Conservation (phyloP, 2,888 invertebrate genomes). For the Drosophila mulleri region DNA sequence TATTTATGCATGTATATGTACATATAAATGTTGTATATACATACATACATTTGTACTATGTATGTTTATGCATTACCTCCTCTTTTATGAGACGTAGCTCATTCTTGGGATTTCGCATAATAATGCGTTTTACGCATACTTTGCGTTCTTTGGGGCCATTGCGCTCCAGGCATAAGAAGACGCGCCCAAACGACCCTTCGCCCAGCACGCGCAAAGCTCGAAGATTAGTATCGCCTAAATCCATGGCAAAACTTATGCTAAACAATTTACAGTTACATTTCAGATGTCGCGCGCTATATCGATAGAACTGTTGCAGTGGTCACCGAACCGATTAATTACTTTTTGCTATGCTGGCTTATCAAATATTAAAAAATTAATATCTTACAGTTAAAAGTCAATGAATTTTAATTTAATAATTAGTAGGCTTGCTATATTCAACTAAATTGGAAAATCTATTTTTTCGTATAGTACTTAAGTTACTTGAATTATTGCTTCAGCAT, state of each 20-base stretch:
- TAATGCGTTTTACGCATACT: constrained; percentile 83
- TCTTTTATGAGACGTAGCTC: constrained; percentile 80
- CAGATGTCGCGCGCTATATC: constrained; percentile 30
- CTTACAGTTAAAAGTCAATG: neutral
- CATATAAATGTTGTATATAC: too few relatives aligned
- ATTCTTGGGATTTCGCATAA: constrained; percentile 67
- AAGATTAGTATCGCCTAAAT: constrained; percentile 75
- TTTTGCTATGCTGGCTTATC: neutral
- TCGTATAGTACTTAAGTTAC: too few relatives aligned
- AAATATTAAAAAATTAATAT: neutral
- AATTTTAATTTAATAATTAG: too few relatives aligned
- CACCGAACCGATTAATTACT: neutral
- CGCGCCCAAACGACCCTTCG: constrained; percentile 80
- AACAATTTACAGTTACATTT: constrained; percentile 39
- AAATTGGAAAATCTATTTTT: too few relatives aligned
- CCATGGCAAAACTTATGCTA: constrained; percentile 56
- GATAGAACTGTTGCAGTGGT: constrained; percentile 13
- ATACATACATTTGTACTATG: too few relatives aligned
- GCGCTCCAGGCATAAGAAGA: constrained; percentile 72
- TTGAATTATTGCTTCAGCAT: neutral
- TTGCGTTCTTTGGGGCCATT: constrained; percentile 41
- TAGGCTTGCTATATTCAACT: too few relatives aligned
- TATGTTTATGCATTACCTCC: constrained; percentile 62
- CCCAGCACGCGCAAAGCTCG: constrained; percentile 75
- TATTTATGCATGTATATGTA: too few relatives aligned